phyloP scores from a whole-genome alignment of 2,113 vertebrate genomes.

The Sceloporus tristichus region DNA sequence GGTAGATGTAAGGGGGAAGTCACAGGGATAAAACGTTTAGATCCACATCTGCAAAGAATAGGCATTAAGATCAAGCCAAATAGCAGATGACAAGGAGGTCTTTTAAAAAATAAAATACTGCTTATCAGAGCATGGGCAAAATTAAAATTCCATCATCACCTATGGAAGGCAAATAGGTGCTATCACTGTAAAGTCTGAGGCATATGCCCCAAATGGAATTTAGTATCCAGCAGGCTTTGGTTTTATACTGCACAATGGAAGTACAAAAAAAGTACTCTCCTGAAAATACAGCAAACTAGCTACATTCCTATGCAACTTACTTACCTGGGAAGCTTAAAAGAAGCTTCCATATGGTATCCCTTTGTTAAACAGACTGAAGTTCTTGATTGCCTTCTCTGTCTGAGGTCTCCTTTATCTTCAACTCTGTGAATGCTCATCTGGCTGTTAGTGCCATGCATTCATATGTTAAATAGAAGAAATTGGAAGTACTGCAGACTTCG shows the following conservation, averaged over 20 bases:
- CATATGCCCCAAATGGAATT: not conserved
- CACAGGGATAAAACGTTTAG: not conserved
- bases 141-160: not conserved
- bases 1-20: too few relatives aligned
- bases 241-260: not conserved
- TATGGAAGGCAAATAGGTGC: conserved; percentile 13
- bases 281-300: not conserved
- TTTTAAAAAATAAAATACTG: not conserved
- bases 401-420: not conserved
- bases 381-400: not conserved
- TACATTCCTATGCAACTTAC: not conserved
- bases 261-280: not conserved
- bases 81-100: not conserved
- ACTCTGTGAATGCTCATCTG: not conserved
- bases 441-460: not conserved
- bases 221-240: not conserved
- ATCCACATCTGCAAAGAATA: not conserved
- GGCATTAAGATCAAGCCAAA: conserved; percentile 4
- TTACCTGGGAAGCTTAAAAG: not conserved
- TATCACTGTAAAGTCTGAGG: not conserved
- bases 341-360: conserved; percentile 2
- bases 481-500: not conserved
- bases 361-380: not conserved
- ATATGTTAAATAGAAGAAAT: conserved; percentile 7
- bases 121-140: not conserved